These are phyloP conservation scores for Cataglyphis hispanica DNA, from an alignment of 1,140 invertebrate species.

Conservation along the genomic window DNA sequence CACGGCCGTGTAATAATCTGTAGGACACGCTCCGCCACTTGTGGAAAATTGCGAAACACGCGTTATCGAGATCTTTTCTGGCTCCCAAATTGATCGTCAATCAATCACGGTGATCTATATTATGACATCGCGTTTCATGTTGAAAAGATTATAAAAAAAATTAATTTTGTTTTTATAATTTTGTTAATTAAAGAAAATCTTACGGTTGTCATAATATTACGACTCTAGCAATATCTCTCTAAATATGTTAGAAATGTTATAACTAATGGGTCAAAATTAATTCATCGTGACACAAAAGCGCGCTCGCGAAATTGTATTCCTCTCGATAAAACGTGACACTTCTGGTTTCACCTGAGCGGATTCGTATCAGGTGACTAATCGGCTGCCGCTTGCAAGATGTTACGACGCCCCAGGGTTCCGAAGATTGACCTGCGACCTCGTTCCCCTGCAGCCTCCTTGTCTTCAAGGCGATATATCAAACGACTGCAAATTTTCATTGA, in stretches of 20 bases:
- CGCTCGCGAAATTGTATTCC: slow-evolving; percentile 63
- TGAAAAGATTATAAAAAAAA: background rate
- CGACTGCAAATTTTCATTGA: slow-evolving; percentile 39
- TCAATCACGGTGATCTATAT: background rate
- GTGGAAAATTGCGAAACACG: slow-evolving; percentile 27
- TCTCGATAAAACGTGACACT: slow-evolving; percentile 73
- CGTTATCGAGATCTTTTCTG: slow-evolving; percentile 33
- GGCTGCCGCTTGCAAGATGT: slow-evolving; percentile 80
- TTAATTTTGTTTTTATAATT: background rate
- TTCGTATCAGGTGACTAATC: slow-evolving; percentile 79
- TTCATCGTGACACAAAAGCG: background rate
- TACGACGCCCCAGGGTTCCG: slow-evolving; percentile 55
- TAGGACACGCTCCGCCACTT: slow-evolving; percentile 8
- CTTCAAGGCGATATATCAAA: slow-evolving; percentile 38
- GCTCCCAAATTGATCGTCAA: background rate
- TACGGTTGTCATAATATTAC: background rate
- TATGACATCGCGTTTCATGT: background rate
- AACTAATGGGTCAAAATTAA: slow-evolving; percentile 2
- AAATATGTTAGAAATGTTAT: too few species aligned
- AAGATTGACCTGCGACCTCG: slow-evolving; percentile 35
- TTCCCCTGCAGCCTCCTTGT: slow-evolving; percentile 26
- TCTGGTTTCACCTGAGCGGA: slow-evolving; percentile 78
- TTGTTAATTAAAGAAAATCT: background rate
- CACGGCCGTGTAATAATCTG: slow-evolving; percentile 31
- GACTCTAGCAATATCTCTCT: background rate